A percentile compares a stretch with the other conserved stretches of the same genome.
Evolutionary conservation across 2,888 invertebrate species (phyloP).

Genomic region (Eilema griseolum): DNA sequence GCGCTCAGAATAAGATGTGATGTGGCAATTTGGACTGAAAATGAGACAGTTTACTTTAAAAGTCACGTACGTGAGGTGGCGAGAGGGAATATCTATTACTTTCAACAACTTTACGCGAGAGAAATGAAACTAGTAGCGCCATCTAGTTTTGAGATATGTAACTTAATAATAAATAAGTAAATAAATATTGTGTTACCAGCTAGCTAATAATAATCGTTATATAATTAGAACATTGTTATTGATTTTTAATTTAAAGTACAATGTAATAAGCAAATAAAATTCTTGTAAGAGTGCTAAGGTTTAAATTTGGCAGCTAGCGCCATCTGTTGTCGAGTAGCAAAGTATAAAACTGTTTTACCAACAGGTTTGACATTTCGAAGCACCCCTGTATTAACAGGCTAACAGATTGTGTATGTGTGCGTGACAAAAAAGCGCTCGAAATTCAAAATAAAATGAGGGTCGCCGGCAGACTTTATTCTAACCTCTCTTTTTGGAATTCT

Average conservation of each 20-base stretch:
- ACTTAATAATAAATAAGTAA: neutral
- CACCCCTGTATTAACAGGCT: slow-evolving; percentile 49
- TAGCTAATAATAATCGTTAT: neutral
- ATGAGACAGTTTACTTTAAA: slow-evolving; percentile 78
- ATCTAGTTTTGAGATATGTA: slow-evolving; percentile 58
- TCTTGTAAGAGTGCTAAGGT: neutral
- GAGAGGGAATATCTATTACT: slow-evolving; percentile 44
- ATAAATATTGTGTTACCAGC: neutral
- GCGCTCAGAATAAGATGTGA: slow-evolving; percentile 78
- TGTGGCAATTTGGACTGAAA: slow-evolving; percentile 78
- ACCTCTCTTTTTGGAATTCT: slow-evolving; percentile 15
- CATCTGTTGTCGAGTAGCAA: slow-evolving; percentile 69
- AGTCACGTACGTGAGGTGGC: slow-evolving; percentile 75
- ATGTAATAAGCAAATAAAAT: neutral
- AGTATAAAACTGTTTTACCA: slow-evolving; percentile 65
- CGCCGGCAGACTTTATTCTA: slow-evolving; percentile 18
- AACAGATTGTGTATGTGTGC: slow-evolving; percentile 60
- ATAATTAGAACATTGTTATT: neutral
- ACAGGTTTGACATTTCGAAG: slow-evolving; percentile 45
- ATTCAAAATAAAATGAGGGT: slow-evolving; percentile 56
- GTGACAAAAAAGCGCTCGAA: slow-evolving; percentile 68
- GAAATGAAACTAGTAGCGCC: slow-evolving; percentile 59
- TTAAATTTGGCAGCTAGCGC: slow-evolving; percentile 32
- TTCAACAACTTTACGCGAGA: slow-evolving; percentile 14
- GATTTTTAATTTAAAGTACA: neutral